Base-by-base conservation (phyloP, 2,113 vertebrate species). In the Oxygymnocypris stewartii region DNA sequence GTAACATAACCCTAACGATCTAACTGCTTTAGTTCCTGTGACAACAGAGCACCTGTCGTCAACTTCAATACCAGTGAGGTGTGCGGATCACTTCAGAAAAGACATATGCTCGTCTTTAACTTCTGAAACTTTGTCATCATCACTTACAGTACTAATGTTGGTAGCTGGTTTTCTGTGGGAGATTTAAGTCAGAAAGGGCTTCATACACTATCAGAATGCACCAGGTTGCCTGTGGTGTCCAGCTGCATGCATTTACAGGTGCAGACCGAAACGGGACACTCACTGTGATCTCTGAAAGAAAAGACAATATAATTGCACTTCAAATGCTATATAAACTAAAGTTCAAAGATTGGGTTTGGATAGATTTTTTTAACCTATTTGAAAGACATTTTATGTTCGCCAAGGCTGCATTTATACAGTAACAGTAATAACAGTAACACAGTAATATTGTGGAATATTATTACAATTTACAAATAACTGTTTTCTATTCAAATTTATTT, bases 201-300 rank as follows among this genome's bases (percentile, higher is more conserved):
- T 85, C 78, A 90, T 78, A 80, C 93, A 90, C 95, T 96, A 95
- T 99, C 97, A 73, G 96, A 97, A 86, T 98, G 97, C 85, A 97
- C 94, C 65, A 99, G 95, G 93, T 98, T 99, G 85, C 98, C 98
- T 12, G 97, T 99, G 51, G 97, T 99, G 94, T 99, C 98, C 95
- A 99, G 93, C 93, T 99, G 98, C 98, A 99, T 99, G 92, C 98
- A 99, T 93, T 97, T 99, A 92, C 98, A 99, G 0, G 96, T 97
- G 87, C 98, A 99, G 0, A 96, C 97, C 2, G 98, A 99, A 87
- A 99, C 98, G 0, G 98, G 98, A 87, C 98, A 99, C 90, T 99
- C 98, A 0, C 96, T 96, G 83, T 99, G 98, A 92, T 99, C 97
- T 92, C 98, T 99, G 89, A 47, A 88, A 69, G 28, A n/a, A 69